Conservation (phyloP, 2,797 vertebrate species). For the Falco concolor region DNA sequence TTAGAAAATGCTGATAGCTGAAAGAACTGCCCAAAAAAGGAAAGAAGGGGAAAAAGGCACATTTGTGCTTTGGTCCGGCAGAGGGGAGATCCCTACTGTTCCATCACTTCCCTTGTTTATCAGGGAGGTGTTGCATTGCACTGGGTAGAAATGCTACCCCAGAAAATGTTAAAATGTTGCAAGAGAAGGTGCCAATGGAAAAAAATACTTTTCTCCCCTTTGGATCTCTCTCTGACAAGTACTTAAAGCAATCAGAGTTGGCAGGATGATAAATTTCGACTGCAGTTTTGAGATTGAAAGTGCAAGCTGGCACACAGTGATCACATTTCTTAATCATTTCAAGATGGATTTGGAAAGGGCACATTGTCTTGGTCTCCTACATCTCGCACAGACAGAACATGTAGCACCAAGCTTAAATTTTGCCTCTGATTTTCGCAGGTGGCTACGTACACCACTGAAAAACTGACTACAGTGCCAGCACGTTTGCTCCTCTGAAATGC, state of each 20-base stretch:
- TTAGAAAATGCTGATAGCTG: neutral
- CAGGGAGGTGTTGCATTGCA: neutral
- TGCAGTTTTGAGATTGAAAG: conserved; percentile 19
- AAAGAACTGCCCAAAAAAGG: rapidly evolving
- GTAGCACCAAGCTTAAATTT: neutral
- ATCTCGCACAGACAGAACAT: neutral
- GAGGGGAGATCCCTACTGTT: neutral
- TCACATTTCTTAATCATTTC: conserved; percentile 22
- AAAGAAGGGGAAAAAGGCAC: neutral
- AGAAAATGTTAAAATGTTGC: neutral
- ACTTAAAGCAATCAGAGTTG: neutral
- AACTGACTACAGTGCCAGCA: neutral
- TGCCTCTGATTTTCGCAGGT: neutral
- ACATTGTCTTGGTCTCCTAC: neutral
- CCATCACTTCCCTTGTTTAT: neutral
- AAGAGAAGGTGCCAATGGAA: neutral
- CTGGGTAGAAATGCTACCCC: neutral
- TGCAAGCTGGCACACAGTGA: neutral
- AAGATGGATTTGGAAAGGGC: conserved; percentile 12
- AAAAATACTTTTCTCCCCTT: neutral
- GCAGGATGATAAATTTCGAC: conserved; percentile 49
- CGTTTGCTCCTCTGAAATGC: neutral
- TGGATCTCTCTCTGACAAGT: neutral
- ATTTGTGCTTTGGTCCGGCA: neutral
- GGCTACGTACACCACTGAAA: neutral